Conservation (phyloP, 2,113 vertebrate genomes). For the Sarotherodon lohbergeri region DNA sequence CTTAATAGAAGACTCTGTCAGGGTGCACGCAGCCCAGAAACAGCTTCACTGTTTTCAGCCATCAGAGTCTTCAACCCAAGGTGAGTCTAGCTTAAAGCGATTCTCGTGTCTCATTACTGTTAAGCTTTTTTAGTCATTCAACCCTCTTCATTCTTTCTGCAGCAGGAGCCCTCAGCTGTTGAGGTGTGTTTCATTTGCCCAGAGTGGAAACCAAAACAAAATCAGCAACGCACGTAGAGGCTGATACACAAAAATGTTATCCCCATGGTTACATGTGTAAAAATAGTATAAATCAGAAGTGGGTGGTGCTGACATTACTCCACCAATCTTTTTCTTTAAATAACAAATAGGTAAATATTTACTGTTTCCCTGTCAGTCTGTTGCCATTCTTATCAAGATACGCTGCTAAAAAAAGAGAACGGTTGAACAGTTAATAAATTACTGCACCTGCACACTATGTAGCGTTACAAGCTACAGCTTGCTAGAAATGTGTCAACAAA, state of each 20-base stretch:
- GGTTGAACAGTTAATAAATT: neutral
- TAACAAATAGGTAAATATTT: slow-evolving; percentile 7
- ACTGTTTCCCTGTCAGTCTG: neutral
- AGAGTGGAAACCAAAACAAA: slow-evolving; percentile 45
- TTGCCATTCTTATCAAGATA: neutral
- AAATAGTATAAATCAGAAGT: slow-evolving; percentile 13
- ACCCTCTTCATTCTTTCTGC: slow-evolving; percentile 11
- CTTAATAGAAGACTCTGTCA: slow-evolving; percentile 28
- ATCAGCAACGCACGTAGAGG: neutral
- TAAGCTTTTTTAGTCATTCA: neutral
- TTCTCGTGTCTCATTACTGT: neutral
- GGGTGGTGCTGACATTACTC: neutral
- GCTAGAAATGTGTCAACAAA: neutral
- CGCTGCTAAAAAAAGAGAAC: neutral
- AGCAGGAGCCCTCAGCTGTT: neutral
- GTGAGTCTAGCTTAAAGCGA: neutral
- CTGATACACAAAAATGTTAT: slow-evolving; percentile 6
- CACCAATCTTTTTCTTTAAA: neutral
- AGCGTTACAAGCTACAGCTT: neutral
- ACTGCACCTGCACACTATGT: neutral
- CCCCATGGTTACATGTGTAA: neutral
- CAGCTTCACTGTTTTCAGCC: slow-evolving; percentile 14
- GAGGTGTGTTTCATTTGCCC: slow-evolving; percentile 21
- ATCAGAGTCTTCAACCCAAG: slow-evolving; percentile 2
- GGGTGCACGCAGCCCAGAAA: slow-evolving; percentile 25